Evolutionary conservation across 2,888 invertebrate genomes (phyloP), one percentile per base, ranked within the genome.

Genomic region (Xestobium rufovillosum): DNA sequence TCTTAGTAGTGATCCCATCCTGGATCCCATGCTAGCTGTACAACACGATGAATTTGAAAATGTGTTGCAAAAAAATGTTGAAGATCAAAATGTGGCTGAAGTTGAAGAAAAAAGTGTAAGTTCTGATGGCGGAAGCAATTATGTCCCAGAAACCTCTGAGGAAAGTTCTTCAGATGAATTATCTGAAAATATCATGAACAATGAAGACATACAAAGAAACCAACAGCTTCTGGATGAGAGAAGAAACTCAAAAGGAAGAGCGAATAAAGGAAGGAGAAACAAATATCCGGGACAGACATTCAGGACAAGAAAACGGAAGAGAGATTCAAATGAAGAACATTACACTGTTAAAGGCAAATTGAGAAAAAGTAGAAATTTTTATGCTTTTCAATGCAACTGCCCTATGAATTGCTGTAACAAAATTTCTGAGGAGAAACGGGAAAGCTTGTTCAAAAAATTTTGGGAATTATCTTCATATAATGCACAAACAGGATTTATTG

Each of bases 281-380:
- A 42, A 42, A 31, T 42, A 33, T 40, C 42, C 42, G n/a, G 39
- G 39, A 33, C 39, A 42, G 31, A 42, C 36, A 11, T 25, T 25
- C 25, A 13, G 11, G 10, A 32, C 10, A 9, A 42, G 36, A 39
- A 42, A 42, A 23, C 38, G 39, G 31, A 31, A 28, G 19, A 34
- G 37, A 41, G 38, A 34, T 27, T 36, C 34, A 14, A 42, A 40
- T 19, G 28, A 42, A 16, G 34, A 15, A 14, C 34, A 41, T 13
- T 31, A 43, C 28, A 38, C 26, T 14, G 38, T 38, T 17, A 43
- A 31, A 28, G 40, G 37, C 17, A 43, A 43, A 30, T 30, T 42
- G n/a, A 32, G n/a, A 36, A 13, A 28, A n/a, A n/a, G n/a, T n/a
- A n/a, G n/a, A n/a, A n/a, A n/a, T n/a, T 35, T 16, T 30, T 16